Evolutionary conservation across 2,888 invertebrate genomes (phyloP).

Genomic region (Drosophila algonquin): DNA sequence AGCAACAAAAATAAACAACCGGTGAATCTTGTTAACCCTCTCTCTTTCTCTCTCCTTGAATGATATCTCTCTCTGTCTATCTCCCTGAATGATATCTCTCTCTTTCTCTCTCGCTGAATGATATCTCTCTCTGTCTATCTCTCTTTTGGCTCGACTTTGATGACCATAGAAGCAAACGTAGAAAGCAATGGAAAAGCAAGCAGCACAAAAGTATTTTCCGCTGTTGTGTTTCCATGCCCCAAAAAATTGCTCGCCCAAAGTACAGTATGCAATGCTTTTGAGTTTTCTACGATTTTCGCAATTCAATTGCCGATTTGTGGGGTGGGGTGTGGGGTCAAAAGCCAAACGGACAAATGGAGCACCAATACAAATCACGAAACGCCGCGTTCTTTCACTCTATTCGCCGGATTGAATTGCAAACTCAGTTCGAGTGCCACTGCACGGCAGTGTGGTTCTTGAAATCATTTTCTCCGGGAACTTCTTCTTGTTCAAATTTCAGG

Average conservation of each 20-base stretch:
- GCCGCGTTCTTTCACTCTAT: conserved; percentile 28
- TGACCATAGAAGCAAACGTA: conserved; percentile 21
- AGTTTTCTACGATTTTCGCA: conserved; percentile 58
- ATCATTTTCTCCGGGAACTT: conserved; percentile 25
- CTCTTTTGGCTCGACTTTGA: conserved; percentile 21
- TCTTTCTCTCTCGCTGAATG: background rate
- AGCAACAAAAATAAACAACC: conserved; percentile 28
- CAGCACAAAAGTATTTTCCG: conserved; percentile 1
- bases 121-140: background rate
- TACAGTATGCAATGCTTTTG: conserved; percentile 67
- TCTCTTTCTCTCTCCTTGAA: background rate
- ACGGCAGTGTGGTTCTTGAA: conserved; percentile 10
- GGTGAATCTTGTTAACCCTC: conserved; percentile 56
- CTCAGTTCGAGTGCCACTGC: conserved; percentile 9
- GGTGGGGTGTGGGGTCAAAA: conserved; percentile 1
- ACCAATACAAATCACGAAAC: conserved; percentile 24
- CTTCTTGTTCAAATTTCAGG: background rate
- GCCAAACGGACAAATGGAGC: conserved; percentile 7
- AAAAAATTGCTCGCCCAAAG: conserved; percentile 51
- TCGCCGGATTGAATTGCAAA: conserved; percentile 29
- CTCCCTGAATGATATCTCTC: conserved; percentile 5
- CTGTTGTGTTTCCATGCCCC: conserved; percentile 42
- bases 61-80: background rate
- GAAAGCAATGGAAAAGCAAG: conserved; percentile 15
- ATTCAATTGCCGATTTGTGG: conserved; percentile 71